Base-by-base conservation (phyloP, 1,140 invertebrate species). In the Augochlora pura region DNA sequence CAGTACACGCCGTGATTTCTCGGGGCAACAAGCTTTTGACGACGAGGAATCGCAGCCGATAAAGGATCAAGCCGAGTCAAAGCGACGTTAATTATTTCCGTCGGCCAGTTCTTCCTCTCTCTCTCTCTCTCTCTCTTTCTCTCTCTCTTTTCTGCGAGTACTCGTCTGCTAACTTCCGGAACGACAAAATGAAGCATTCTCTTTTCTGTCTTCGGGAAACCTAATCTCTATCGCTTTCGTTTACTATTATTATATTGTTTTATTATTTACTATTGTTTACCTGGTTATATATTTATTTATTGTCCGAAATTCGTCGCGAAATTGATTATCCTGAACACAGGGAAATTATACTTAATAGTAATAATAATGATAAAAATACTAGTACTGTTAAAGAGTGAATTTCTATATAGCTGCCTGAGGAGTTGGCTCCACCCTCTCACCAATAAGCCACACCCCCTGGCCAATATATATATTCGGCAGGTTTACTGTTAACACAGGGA, bases 171-270 rank as follows among this genome's bases (percentile, higher is more conserved):
- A 72, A 78, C 76, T 78, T 57, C 60, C 38, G 46, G 60, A n/a
- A 72, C 68, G 72, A 78, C 76, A 78, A 39, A 72, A 72, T 78
- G 69, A 72, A 72, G 46, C 60, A 78, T 78, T 78, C 76, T 60
- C 68, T 78, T 78, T 78, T 68, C n/a, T 60, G 49, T 72, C 72
- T 65, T 32, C 67, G 64, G 16, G 4, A 32, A 32, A 32, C 10
- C 21, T 14, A 57, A 52, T 70, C 57, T 46, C 71, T 39, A 52
- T 66, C 27, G 32, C 57, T 57, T 25, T 52, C 66, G 42, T 70
- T 70, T 77, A 46, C 57, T n/a, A 62, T 42, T 25, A n/a, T n/a
- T n/a, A n/a, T n/a, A n/a, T n/a, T n/a, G n/a, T n/a, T n/a, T n/a
- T n/a, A n/a, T n/a, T n/a, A n/a, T n/a, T n/a, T n/a, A n/a, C n/a